Base-by-base conservation (phyloP, 92 coral and sea anemone genomes). In the Actinernus sp. region DNA sequence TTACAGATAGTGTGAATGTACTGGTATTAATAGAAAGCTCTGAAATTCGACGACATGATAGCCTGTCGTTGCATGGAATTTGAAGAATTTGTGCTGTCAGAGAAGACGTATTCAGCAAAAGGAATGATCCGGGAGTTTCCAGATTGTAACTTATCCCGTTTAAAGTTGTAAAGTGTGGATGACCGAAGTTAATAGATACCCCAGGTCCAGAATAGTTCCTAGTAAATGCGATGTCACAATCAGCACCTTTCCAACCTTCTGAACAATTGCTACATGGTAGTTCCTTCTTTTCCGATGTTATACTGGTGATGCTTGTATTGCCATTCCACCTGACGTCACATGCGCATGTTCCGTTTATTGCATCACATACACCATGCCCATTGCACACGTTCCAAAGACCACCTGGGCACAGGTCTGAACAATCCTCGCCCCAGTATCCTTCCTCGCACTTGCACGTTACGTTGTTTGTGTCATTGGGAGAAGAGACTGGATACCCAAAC, bases 311-410 rank as follows among this genome's bases (percentile, higher is more conserved):
- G 19, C 61, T 82, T 11, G 49, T 26, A 3, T 50, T 53, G 33
- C 85, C 85, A 4, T 43, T 49, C 89, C 89, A 75, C 29, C 76
- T 65, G 23, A 84, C 68, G 3, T 83, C 70, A 19, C 89, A 83
- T 3, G 26, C 31, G 61, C 89, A 83, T 3, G 84, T 76, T 12
- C 89, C 89, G 48, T 76, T 83, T 24, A 32, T 33, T 58, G 58
- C 59, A 73, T 82, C 55, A 54, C 89, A 83, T 17, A n/a, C 24
- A 37, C 89, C 89, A 49, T 83, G 89, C 21, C 72, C 65, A 49
- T 61, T 73, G 32, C 89, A 83, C 26, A 83, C 67, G 47, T 83
- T 63, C 70, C 77, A 83, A 20, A 83, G 39, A 12, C 89, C 89
- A 30, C 89, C 89, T 3, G 84, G 84, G 56, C 89, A 83, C 46